Conservation (phyloP, 2,797 vertebrate species). For the Protonibea diacanthus region DNA sequence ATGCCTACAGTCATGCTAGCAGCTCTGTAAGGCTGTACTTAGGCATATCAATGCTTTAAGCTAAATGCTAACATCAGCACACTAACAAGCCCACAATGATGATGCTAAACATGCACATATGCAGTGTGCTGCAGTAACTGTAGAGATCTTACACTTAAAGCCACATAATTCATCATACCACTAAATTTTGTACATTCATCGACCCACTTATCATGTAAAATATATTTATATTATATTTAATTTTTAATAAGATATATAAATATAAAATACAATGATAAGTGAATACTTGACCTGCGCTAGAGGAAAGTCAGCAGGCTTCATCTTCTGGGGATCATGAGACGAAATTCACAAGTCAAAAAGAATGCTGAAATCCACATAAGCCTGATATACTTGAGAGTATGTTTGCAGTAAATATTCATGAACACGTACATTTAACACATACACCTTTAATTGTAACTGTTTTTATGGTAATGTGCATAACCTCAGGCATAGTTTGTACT, state of each 20-base stretch:
- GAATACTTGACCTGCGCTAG: too few species aligned
- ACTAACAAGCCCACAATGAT: not conserved
- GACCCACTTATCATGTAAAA: too few species aligned
- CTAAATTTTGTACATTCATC: too few species aligned
- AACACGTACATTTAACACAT: not conserved
- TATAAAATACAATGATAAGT: too few species aligned
- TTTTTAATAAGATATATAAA: too few species aligned
- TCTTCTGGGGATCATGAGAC: not conserved
- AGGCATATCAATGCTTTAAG: not conserved
- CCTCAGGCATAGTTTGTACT: conserved; percentile 25
- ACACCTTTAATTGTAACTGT: not conserved
- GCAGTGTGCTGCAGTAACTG: too few species aligned
- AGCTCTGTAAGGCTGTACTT: not conserved
- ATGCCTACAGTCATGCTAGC: not conserved
- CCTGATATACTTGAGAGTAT: not conserved
- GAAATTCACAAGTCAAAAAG: not conserved
- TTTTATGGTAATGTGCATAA: not conserved
- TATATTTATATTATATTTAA: too few species aligned
- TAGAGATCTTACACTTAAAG: not conserved
- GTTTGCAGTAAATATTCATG: not conserved
- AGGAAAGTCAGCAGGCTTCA: not conserved
- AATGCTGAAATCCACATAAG: not conserved
- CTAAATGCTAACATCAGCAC: not conserved
- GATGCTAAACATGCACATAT: too few species aligned
- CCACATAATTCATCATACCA: not conserved